A percentile compares a stretch with the other conserved stretches of the same genome.
These are phyloP conservation scores for Rousettus leschenaultii DNA, from an alignment of 2,113 vertebrate species.

Conservation along the genomic window DNA sequence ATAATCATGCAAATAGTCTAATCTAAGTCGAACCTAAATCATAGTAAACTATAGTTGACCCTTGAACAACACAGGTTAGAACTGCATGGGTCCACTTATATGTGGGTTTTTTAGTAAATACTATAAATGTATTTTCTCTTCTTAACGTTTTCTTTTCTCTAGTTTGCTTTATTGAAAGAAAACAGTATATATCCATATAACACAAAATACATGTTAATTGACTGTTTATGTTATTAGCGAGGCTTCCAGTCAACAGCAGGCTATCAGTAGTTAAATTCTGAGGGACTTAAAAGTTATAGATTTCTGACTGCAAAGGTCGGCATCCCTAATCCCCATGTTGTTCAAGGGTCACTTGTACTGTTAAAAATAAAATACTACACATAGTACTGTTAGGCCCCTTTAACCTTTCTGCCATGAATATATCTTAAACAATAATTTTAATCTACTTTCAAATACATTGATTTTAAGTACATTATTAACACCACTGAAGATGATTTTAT, in stretches of 20 bases:
- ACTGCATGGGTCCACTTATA: background rate
- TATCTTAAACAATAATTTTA: conserved; percentile 2
- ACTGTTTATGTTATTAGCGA: background rate
- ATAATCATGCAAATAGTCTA: conserved; percentile 78
- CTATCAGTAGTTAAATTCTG: background rate
- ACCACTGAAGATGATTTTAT: conserved; percentile 52
- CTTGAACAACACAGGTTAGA: background rate
- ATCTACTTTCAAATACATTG: conserved; percentile 69
- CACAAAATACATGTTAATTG: background rate
- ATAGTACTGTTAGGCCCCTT: conserved; percentile 79
- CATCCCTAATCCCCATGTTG: background rate
- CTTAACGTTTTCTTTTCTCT: background rate
- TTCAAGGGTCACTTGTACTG: background rate
- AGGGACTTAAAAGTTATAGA: background rate
- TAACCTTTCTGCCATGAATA: conserved; percentile 74
- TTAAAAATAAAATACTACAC: conserved; percentile 69
- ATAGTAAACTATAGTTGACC: conserved; percentile 52
- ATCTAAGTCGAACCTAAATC: conserved; percentile 75
- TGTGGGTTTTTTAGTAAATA: background rate
- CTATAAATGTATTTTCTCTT: background rate
- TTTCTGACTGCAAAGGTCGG: background rate
- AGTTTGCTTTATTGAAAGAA: background rate
- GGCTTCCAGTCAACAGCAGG: background rate
- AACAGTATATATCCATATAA: background rate
- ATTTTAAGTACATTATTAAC: conserved; percentile 54